Conservation (phyloP, 2,797 vertebrate genomes). For the Gymnopithys bicolor region DNA sequence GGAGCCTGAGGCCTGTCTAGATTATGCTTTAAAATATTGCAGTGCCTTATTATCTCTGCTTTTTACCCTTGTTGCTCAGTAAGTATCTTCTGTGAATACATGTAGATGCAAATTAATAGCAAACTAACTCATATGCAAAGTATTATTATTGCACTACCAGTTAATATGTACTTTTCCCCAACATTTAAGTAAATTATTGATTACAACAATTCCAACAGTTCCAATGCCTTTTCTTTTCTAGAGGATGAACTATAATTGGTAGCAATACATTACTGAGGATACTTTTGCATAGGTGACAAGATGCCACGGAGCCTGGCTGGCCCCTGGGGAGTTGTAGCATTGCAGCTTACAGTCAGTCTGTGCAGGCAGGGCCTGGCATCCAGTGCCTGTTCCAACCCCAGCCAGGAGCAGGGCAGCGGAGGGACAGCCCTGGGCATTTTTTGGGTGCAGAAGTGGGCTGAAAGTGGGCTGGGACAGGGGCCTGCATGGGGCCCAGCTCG, state of each 20-base stretch:
- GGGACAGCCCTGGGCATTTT: neutral
- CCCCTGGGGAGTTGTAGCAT: rapidly evolving
- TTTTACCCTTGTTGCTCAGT: neutral
- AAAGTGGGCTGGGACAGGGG: neutral
- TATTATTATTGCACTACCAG: neutral
- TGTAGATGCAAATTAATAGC: neutral
- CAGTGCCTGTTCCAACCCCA: neutral
- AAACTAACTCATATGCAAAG: neutral
- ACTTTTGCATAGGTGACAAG: neutral
- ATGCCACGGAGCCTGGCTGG: too few relatives aligned
- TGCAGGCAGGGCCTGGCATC: rapidly evolving
- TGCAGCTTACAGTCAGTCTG: rapidly evolving
- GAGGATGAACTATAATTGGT: neutral
- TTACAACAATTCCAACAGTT: neutral
- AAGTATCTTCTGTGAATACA: neutral
- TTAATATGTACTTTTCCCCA: neutral
- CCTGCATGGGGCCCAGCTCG: rapidly evolving
- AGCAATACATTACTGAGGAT: neutral
- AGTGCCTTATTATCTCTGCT: neutral
- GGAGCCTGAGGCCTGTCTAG: neutral
- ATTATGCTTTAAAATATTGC: neutral
- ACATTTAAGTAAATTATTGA: neutral
- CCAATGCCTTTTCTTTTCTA: neutral
- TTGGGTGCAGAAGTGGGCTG: neutral
- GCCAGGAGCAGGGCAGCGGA: neutral